A percentile compares a stretch with the other conserved stretches of the same genome.
phyloP scores from a whole-genome alignment of 2,888 invertebrate genomes.

The Cosmia pyralina region DNA sequence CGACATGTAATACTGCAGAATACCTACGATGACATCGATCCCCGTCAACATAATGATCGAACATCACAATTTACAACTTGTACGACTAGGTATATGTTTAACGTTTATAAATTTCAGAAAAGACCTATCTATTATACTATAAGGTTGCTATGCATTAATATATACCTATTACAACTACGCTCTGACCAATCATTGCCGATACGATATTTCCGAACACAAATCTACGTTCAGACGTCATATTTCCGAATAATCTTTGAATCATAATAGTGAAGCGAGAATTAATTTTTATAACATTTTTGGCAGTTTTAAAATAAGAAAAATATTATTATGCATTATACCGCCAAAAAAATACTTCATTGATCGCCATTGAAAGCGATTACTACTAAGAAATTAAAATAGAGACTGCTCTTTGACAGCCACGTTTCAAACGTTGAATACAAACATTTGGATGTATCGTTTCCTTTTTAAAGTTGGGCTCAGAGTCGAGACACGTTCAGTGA shows the following conservation, averaged over 20 bases:
- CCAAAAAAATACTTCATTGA: conserved; percentile 68
- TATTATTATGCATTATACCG: conserved; percentile 74
- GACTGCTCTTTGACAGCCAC: conserved; percentile 53
- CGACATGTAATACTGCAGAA: conserved; percentile 81
- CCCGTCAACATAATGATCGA: conserved; percentile 65
- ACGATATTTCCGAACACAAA: conserved; percentile 63
- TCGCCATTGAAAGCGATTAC: conserved; percentile 64
- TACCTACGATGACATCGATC: conserved; percentile 69
- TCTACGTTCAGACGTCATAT: conserved; percentile 52
- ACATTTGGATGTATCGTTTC: conserved; percentile 36
- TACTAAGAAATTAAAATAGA: conserved; percentile 65
- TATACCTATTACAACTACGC: conserved; percentile 70
- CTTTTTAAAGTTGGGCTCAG: conserved; percentile 44
- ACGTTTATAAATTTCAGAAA: conserved; percentile 90
- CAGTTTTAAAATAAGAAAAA: conserved; percentile 64
- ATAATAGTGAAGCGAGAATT: conserved; percentile 64
- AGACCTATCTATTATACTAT: conserved; percentile 86
- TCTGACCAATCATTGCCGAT: conserved; percentile 75
- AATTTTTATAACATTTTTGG: conserved; percentile 65
- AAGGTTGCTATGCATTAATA: conserved; percentile 76
- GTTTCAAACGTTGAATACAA: conserved; percentile 51
- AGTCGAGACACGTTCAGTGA: conserved; percentile 32
- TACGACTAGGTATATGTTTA: conserved; percentile 84
- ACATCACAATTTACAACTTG: conserved; percentile 74
- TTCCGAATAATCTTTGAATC: conserved; percentile 65